Base-by-base conservation (phyloP, 2,888 invertebrate genomes). In the Gibbula magus region DNA sequence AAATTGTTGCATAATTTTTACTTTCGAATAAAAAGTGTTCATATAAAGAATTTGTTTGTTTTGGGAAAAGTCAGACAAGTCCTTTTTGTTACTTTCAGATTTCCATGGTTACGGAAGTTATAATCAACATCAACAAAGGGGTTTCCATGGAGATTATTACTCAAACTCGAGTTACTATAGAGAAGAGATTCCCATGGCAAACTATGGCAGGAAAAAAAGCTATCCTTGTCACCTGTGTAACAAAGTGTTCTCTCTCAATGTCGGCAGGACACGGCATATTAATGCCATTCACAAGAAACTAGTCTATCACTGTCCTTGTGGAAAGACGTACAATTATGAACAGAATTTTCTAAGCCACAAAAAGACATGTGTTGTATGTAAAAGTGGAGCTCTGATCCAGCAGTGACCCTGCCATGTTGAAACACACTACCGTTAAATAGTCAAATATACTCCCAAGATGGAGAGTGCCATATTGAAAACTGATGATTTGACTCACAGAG, bases 71-170 rank as follows among this genome's bases (percentile, higher is more conserved):
- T 61, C 61, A 61, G 16, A 29, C 29, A 45, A 56, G 56, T 61
- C 61, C 3, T 70, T 70, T 70, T 70, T 70, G 70, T 70, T 70
- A 35, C 18, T 70, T 70, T 70, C 70, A 70, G 70, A 39, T 70
- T 70, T 16, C 20, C 70, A 70, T 61, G 61, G 61, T 61, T 61
- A 29, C 29, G 61, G 61, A 61, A 56, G 22, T 22, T 61, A 25
- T 29, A 3, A 16, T 61, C 29, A 18, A 61, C 29, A 29, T 29
- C 61, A 25, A 0, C 70, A 70, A 70, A 35, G 35, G 0, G 20
- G 32, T 32, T 70, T 25, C 70, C 70, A 35, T 32, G 32, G 18
- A 70, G 70, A 39, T 39, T n/a, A 32, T 39, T 20, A 32, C n/a
- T 70, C 70, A 39, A 35, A 70, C 61, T 29, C 29, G 25, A 22